A percentile compares a stretch with the other conserved stretches of the same genome.
These are phyloP conservation scores for Chorisops tibialis DNA, from an alignment of 2,888 invertebrate species.

Conservation along the genomic window DNA sequence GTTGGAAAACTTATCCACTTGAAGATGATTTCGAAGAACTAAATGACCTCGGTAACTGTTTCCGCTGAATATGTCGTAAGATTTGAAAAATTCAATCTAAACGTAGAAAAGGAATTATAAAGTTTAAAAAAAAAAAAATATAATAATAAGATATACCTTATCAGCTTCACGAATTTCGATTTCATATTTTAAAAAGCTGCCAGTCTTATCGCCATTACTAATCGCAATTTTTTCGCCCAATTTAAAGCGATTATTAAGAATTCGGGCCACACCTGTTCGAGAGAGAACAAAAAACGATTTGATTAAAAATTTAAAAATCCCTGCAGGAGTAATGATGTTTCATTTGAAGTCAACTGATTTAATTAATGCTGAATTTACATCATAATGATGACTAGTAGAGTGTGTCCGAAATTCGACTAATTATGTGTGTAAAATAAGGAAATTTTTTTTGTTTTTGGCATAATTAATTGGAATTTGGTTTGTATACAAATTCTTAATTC, in stretches of 20 bases:
- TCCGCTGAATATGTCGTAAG: constrained; percentile 50
- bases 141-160: constrained; percentile 41
- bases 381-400: no score
- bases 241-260: constrained; percentile 45
- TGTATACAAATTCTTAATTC: no score
- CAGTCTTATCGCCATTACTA: constrained; percentile 46
- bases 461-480: no score
- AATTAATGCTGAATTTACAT: no score
- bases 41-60: constrained; percentile 46
- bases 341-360: no score
- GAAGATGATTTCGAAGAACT: constrained; percentile 50
- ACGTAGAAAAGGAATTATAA: constrained; percentile 8
- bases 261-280: constrained; percentile 46
- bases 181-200: constrained; percentile 49
- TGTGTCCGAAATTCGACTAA: no score
- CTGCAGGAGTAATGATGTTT: no score
- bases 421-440: no score
- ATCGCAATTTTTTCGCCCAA: constrained; percentile 49
- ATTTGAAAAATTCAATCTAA: constrained; percentile 50
- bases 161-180: constrained; percentile 52
- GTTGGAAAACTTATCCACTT: constrained; percentile 50
- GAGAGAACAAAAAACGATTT: constrained; percentile 24
- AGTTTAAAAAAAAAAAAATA: constrained; percentile 6
- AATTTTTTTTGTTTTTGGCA: no score
- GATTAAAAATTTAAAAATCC: not conserved